Percentiles rank a stretch among this genome's conserved stretches.
phyloP scores from a whole-genome alignment of 30 jellyfish, hydroid and myxozoan genomes.

The Sanderia malayensis region DNA sequence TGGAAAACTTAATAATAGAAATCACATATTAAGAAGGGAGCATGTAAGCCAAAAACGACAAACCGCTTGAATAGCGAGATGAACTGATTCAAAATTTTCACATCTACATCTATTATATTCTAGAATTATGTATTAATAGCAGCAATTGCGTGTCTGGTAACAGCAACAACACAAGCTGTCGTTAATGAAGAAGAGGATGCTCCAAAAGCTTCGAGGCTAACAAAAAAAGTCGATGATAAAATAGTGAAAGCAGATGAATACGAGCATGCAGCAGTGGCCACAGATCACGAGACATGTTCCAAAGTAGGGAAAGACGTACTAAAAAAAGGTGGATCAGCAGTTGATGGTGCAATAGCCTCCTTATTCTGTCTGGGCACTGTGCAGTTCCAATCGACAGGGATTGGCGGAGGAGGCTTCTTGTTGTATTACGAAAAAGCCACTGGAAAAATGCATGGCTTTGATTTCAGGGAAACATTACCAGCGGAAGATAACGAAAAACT shows the following conservation, averaged over 20 bases:
- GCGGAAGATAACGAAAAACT: slow-evolving; percentile 18
- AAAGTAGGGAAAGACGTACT: slow-evolving; percentile 70
- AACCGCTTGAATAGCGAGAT: too few species aligned
- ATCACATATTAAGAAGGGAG: too few species aligned
- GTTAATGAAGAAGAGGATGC: too few species aligned
- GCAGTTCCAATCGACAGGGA: slow-evolving; percentile 80
- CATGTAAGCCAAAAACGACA: too few species aligned
- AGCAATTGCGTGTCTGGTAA: too few species aligned
- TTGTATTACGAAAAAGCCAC: slow-evolving; percentile 21
- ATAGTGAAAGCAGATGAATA: slow-evolving; percentile 3
- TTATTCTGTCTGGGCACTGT: slow-evolving; percentile 72
- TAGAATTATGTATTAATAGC: too few species aligned
- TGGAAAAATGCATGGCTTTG: slow-evolving; percentile 34
- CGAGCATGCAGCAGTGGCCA: slow-evolving; percentile 49
- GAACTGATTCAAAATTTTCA: too few species aligned
- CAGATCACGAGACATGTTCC: slow-evolving; percentile 40
- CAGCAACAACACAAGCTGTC: too few species aligned
- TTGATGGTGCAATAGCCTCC: slow-evolving; percentile 87
- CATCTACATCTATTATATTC: too few species aligned
- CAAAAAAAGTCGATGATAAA: slow-evolving; percentile 9
- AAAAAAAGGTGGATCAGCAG: slow-evolving; percentile 81
- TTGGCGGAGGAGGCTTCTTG: slow-evolving; percentile 98
- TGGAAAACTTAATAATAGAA: too few species aligned
- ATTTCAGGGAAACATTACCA: slow-evolving; percentile 82
- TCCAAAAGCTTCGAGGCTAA: too few species aligned